phyloP scores from a whole-genome alignment of 2,888 invertebrate species.

The Molanna angustata region DNA sequence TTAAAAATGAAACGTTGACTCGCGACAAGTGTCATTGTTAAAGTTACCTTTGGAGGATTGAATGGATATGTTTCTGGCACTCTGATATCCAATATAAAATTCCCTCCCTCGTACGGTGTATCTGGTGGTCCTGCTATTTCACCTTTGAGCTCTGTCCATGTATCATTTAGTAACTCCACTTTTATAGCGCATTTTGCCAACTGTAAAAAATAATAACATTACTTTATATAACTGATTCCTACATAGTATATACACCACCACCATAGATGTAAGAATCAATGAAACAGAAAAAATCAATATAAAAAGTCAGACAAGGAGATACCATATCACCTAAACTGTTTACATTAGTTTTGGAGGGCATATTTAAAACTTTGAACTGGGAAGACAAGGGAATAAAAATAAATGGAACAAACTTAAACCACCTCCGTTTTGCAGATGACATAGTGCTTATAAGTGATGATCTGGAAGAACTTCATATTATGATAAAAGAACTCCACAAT shows the following conservation, averaged over 20 bases:
- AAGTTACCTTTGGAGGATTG: slow-evolving; percentile 98
- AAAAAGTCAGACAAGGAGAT: too few species aligned
- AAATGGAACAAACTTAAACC: too few species aligned
- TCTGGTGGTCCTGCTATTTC: slow-evolving; percentile 98
- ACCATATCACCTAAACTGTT: too few species aligned
- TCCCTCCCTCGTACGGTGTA: slow-evolving; percentile 97
- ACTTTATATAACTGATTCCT: too few species aligned
- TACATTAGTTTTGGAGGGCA: too few species aligned
- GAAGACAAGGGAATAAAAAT: too few species aligned
- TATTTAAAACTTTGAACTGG: too few species aligned
- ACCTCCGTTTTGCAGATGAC: too few species aligned
- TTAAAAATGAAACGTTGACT: background rate
- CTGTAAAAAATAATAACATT: slow-evolving; percentile 48
- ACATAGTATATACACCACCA: background rate
- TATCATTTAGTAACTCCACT: slow-evolving; percentile 87
- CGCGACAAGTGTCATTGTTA: slow-evolving; percentile 35
- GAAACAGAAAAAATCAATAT: background rate
- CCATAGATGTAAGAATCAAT: background rate
- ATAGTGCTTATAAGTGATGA: too few species aligned
- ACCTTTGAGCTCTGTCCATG: slow-evolving; percentile 88
- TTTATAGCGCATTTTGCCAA: slow-evolving; percentile 83
- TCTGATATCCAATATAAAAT: slow-evolving; percentile 91
- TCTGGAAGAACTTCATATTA: too few species aligned
- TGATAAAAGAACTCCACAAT: too few species aligned
- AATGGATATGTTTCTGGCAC: slow-evolving; percentile 99